Conservation (phyloP, 2,113 vertebrate genomes). For the Erpornis zantholeuca region DNA sequence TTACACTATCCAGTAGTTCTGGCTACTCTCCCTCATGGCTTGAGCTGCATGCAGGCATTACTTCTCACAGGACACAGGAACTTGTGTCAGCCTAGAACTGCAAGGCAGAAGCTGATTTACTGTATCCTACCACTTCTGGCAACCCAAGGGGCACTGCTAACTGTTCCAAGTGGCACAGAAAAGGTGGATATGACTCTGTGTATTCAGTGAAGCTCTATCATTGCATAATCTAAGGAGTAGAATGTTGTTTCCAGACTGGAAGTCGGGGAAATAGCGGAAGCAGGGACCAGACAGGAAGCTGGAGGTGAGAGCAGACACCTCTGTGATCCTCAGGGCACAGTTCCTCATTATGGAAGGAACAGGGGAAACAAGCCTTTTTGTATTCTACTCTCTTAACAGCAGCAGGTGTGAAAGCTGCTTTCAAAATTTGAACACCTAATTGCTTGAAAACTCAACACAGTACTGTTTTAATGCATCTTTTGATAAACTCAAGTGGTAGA, state of each 20-base stretch:
- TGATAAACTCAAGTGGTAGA: background rate
- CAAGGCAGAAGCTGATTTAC: background rate
- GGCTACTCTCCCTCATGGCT: background rate
- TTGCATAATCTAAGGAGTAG: background rate
- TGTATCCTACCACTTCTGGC: background rate
- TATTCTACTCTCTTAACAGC: background rate
- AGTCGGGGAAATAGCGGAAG: background rate
- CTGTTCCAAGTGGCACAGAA: background rate
- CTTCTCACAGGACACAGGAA: background rate
- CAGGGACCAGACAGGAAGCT: background rate
- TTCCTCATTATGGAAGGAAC: background rate
- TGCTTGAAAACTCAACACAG: background rate
- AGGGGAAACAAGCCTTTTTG: background rate
- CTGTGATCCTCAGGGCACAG: background rate
- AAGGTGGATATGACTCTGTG: background rate
- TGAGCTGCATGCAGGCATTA: background rate
- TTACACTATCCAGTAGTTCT: background rate
- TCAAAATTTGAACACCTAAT: background rate
- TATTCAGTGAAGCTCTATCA: background rate
- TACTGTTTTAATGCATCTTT: background rate
- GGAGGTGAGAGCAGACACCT: fast-evolving
- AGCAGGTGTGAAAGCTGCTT: background rate
- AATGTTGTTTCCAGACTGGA: background rate
- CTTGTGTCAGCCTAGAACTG: background rate
- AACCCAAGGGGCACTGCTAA: background rate